phyloP scores from a whole-genome alignment of 2,797 vertebrate genomes.

The Ciconia nigra region DNA sequence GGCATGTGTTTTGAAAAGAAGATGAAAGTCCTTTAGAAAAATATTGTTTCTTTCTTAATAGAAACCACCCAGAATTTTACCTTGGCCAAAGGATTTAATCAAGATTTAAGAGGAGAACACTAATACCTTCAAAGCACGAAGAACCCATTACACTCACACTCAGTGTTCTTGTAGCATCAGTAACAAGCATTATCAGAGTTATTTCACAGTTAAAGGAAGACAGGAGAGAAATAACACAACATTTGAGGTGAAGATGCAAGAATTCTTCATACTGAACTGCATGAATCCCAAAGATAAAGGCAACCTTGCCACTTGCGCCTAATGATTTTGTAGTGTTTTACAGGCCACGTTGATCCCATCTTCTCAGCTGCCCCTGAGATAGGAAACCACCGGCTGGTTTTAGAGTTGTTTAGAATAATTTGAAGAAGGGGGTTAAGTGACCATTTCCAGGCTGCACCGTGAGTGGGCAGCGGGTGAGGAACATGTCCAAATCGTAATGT shows the following conservation, averaged over 20 bases:
- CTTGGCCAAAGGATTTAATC: constrained; percentile 47
- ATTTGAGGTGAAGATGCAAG: neutral
- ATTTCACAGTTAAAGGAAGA: neutral
- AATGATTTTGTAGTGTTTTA: neutral
- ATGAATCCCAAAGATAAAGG: neutral
- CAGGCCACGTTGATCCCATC: neutral
- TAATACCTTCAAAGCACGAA: constrained; percentile 21
- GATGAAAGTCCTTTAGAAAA: constrained; percentile 50
- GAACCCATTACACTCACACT: constrained; percentile 3
- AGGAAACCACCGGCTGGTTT: neutral
- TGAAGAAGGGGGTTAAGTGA: neutral
- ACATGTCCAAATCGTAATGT: neutral
- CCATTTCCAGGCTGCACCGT: neutral
- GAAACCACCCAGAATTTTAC: constrained; percentile 40
- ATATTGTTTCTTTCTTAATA: constrained; percentile 17
- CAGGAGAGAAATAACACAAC: neutral
- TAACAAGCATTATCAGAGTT: neutral
- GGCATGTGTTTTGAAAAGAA: constrained; percentile 45
- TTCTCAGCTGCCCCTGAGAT: neutral
- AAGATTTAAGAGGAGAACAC: constrained; percentile 51
- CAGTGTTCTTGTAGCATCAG: neutral
- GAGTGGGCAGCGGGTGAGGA: neutral
- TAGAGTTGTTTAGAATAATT: neutral
- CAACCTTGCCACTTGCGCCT: neutral
- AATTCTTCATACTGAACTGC: neutral